Percentiles rank a stretch among this genome's conserved stretches.
Conservation (phyloP, 2,888 invertebrate species). For the Lepidocyrtinus sp. region DNA sequence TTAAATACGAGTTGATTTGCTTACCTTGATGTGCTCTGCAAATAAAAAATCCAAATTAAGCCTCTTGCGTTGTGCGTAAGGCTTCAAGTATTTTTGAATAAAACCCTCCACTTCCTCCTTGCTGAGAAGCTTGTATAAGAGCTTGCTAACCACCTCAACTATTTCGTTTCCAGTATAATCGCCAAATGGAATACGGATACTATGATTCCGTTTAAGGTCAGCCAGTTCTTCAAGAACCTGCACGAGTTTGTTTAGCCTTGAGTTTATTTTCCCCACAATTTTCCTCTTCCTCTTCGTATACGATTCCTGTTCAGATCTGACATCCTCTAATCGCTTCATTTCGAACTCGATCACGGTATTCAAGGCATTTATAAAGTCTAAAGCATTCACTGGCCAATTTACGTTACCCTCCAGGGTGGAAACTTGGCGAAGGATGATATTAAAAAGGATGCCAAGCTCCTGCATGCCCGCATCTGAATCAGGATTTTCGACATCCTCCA, state of each 20-base stretch:
- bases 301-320: neutral
- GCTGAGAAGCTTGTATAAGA: constrained; percentile 63
- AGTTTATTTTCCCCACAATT: constrained; percentile 51
- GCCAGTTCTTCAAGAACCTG: constrained; percentile 61
- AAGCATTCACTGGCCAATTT: constrained; percentile 65
- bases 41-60: constrained; percentile 59
- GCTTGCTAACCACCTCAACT: constrained; percentile 63
- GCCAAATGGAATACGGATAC: constrained; percentile 62
- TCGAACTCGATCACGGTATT: constrained; percentile 50
- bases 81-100: constrained; percentile 60
- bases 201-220: constrained; percentile 58
- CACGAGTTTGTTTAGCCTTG: constrained; percentile 27
- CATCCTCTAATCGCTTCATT: constrained; percentile 17
- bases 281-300: neutral
- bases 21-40: constrained; percentile 63
- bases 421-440: constrained; percentile 61
- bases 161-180: constrained; percentile 62
- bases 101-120: constrained; percentile 64
- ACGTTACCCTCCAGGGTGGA: constrained; percentile 61
- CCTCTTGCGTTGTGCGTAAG: constrained; percentile 64
- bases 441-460: constrained; percentile 34
- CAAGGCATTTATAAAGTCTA: constrained; percentile 58
- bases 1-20: neutral
- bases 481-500: neutral
- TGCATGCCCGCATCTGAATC: constrained; percentile 4